Base-by-base conservation (phyloP, 2,888 invertebrate species). In the Panzeria rudis region DNA sequence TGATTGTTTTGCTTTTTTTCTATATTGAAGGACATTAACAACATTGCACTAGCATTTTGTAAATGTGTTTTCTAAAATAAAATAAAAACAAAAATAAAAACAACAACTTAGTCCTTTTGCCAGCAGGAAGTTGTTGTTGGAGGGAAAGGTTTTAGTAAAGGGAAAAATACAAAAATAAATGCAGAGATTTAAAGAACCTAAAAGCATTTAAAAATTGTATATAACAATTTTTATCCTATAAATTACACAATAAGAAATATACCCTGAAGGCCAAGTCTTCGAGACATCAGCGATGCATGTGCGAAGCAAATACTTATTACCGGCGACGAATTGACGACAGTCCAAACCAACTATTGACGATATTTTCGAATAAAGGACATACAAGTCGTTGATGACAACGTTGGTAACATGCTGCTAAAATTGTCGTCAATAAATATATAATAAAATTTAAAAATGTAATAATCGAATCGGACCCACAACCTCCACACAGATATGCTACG, bases 1-100 rank as follows among this genome's bases (percentile, higher is more conserved):
- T 64, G 76, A 66, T 75, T 75, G 76, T 56, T 76, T 76, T 77
- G 25, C n/a, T 69, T 54, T 32, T 66, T 62, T 41, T 25, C 20
- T 29, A 25, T 25, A 17, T 17, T 20, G 41, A 78, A 78, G 69
- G 78, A 61, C 69, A 78, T 78, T 78, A 41, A n/a, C 41, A 54
- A 54, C 20, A 61, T 61, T 72, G 54, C 54, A 25, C 13, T 17
- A 29, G 41, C 20, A 50, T 59, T 35, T 61, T 47, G 47, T 61
- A 44, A 71, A 56, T 8, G 6, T 73, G 11, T 50, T 61, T 61
- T 61, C 47, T 61, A 20, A 59, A 35, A 20, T 52, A 23, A 61
- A 47, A 52, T 54, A 38, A 4, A 32, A 20, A 35, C 8, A 50
- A 35, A 20, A 13, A 20, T 13, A n/a, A n/a, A n/a, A 20, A 41